Evolutionary conservation across 2,797 vertebrate genomes (phyloP).

Genomic region (Ataeniobius toweri): DNA sequence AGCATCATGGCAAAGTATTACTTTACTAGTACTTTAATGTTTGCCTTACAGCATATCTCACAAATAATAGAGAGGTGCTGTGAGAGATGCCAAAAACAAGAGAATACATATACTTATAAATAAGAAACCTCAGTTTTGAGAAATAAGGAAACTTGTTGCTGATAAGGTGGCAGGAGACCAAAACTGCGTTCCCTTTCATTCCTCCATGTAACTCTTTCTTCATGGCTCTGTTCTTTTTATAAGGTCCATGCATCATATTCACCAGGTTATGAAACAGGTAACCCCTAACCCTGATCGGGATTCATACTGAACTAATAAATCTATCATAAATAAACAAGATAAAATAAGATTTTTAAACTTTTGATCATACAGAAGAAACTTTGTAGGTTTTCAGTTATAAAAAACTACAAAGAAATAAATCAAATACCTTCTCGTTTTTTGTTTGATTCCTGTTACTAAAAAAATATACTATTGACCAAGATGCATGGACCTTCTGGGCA

Average conservation of each 20-base stretch:
- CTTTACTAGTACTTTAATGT: neutral
- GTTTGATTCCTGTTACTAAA: neutral
- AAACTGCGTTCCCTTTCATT: conserved; percentile 20
- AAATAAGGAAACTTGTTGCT: conserved; percentile 16
- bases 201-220: conserved; percentile 30
- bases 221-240: conserved; percentile 29
- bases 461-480: neutral
- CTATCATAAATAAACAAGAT: neutral
- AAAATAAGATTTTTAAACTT: neutral
- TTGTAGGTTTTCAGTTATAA: neutral
- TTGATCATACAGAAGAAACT: neutral
- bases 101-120: neutral
- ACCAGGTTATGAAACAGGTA: neutral
- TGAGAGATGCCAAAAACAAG: neutral
- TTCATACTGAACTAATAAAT: neutral
- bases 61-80: neutral
- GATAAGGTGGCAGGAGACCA: conserved; percentile 65
- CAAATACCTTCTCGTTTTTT: neutral
- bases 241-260: neutral
- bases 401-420: neutral
- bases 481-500: conserved; percentile 34
- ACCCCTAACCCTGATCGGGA: neutral
- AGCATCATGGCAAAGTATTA: neutral
- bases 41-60: neutral
- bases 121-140: neutral